phyloP scores from a whole-genome alignment of 2,797 vertebrate genomes.

The Enteromius thamalakanensis region DNA sequence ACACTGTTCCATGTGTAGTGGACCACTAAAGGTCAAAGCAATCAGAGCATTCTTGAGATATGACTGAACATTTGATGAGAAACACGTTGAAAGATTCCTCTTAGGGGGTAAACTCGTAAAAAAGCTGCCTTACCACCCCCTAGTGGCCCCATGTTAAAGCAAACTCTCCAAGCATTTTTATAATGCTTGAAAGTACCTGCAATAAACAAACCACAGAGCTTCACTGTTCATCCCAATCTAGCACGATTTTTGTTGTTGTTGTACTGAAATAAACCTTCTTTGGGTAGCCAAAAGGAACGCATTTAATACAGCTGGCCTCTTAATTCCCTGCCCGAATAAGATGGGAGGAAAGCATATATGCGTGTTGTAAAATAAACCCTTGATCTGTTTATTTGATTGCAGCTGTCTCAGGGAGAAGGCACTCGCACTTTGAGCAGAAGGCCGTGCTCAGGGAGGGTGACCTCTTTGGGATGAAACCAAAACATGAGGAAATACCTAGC shows the following conservation, averaged over 20 bases:
- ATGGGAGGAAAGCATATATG: constrained; percentile 58
- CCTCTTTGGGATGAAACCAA: constrained; percentile 68
- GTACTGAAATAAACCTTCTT: constrained; percentile 34
- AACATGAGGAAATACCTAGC: constrained; percentile 65
- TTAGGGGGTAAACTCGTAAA: constrained; percentile 34
- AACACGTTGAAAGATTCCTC: constrained; percentile 48
- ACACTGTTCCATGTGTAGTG: constrained; percentile 27
- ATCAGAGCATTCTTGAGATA: constrained; percentile 50
- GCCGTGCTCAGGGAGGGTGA: constrained; percentile 59
- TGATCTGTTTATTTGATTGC: constrained; percentile 71
- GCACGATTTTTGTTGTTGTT: constrained; percentile 2
- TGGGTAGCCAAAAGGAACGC: constrained; percentile 28
- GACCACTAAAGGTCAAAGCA: constrained; percentile 37
- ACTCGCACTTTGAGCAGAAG: constrained; percentile 58
- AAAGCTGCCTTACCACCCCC: constrained; percentile 55
- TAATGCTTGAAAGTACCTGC: constrained; percentile 23
- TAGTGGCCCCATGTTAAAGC: constrained; percentile 37
- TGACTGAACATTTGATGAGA: constrained; percentile 53
- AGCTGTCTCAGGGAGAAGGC: constrained; percentile 68
- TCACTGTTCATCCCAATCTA: constrained; percentile 4
- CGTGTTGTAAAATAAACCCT: constrained; percentile 65
- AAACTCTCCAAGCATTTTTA: constrained; percentile 23
- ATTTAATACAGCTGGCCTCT: constrained; percentile 56
- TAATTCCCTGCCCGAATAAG: constrained; percentile 26
- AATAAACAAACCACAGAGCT: constrained; percentile 39